Evolutionary conservation across 2,888 invertebrate genomes (phyloP).

Genomic region (Sinodicranocentrus sp.): DNA sequence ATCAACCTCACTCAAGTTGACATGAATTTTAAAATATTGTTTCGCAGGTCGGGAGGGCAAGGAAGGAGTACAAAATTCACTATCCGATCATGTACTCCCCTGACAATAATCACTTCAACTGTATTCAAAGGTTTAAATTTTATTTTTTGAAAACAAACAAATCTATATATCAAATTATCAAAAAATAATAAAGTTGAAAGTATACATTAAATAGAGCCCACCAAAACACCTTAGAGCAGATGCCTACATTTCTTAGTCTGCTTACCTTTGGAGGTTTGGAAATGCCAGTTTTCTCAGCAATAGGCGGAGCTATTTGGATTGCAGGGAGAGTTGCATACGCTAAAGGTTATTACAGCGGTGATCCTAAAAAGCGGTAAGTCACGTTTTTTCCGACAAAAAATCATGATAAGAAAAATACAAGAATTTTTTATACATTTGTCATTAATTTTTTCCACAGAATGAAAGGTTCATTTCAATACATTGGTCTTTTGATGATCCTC

Average conservation of each 20-base stretch:
- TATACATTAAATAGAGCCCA: slow-evolving; percentile 62
- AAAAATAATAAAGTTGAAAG: too few relatives aligned
- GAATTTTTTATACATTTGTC: too few relatives aligned
- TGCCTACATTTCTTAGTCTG: slow-evolving; percentile 78
- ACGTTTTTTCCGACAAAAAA: background rate
- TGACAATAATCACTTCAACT: slow-evolving; percentile 79
- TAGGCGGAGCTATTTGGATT: slow-evolving; percentile 79
- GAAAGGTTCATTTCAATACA: slow-evolving; percentile 77
- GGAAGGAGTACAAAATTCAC: slow-evolving; percentile 78
- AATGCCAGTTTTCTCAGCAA: slow-evolving; percentile 79
- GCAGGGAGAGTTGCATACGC: slow-evolving; percentile 79
- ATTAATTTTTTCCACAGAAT: slow-evolving; percentile 69
- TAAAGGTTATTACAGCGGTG: slow-evolving; percentile 77
- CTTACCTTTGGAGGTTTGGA: slow-evolving; percentile 79
- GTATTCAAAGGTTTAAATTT: slow-evolving; percentile 79
- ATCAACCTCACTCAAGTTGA: too few relatives aligned
- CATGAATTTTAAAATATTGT: background rate
- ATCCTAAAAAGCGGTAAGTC: slow-evolving; percentile 74
- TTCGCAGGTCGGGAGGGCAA: slow-evolving; percentile 77
- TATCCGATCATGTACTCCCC: slow-evolving; percentile 80
- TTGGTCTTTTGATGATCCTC: slow-evolving; percentile 78
- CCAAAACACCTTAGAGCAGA: slow-evolving; percentile 77
- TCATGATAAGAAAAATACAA: background rate
- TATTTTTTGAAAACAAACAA: too few relatives aligned
- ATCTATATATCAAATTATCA: too few relatives aligned